A percentile compares a stretch with the other conserved stretches of the same genome.
Conservation (phyloP, 30 jellyfish, hydroid and myxozoan genomes). For the Mastigias papua region DNA sequence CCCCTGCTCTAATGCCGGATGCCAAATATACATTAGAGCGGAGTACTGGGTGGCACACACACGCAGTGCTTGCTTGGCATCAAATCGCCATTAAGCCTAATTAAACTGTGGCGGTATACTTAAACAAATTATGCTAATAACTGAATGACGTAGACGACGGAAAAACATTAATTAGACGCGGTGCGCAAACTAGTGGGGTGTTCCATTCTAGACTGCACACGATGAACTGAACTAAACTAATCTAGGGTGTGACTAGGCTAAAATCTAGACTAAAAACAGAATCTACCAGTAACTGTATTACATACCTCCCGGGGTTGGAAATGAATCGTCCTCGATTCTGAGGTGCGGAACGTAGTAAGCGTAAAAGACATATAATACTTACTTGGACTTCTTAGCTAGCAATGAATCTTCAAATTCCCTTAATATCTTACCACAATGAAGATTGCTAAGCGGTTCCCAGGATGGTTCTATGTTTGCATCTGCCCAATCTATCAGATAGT, state of each 20-base stretch:
- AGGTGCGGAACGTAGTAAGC: not conserved
- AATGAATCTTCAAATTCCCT: conserved; percentile 40
- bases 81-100: too few relatives aligned
- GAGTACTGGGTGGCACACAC: too few relatives aligned
- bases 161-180: too few relatives aligned
- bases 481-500: conserved; percentile 38
- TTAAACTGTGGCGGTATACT: too few relatives aligned
- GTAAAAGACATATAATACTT: not conserved
- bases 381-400: not conserved
- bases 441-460: conserved; percentile 10
- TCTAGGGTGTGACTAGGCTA: not conserved
- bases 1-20: too few relatives aligned
- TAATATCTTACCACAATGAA: conserved; percentile 27
- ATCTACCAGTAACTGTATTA: not conserved
- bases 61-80: too few relatives aligned
- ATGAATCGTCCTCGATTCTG: conserved; percentile 45
- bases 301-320: conserved; percentile 42
- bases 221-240: not conserved
- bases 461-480: conserved; percentile 37
- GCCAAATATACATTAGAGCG: too few relatives aligned
- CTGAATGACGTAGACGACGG: too few relatives aligned
- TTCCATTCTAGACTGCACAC: not conserved
- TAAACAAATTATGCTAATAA: too few relatives aligned
- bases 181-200: not conserved
- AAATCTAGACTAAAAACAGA: not conserved